Evolutionary conservation across 2,113 vertebrate genomes (phyloP).

Genomic region (Stomatorhinus ivindoensis): DNA sequence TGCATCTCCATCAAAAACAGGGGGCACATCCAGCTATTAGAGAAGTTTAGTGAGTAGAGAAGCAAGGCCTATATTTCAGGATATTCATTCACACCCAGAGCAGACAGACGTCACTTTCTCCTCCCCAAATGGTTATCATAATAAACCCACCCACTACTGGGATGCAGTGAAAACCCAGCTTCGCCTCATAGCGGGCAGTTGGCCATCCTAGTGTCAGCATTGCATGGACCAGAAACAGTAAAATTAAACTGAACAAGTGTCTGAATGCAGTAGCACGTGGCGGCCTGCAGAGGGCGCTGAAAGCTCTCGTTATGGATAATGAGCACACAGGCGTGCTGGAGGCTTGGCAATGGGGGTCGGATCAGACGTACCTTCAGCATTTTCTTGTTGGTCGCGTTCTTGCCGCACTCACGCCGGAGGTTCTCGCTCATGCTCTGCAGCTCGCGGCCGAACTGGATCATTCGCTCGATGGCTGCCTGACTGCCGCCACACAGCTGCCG

Average conservation of each 20-base stretch:
- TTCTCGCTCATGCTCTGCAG: constrained; percentile 95
- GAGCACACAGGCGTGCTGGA: not conserved
- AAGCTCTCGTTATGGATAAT: not conserved
- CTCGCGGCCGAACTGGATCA: constrained; percentile 97
- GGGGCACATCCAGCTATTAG: not conserved
- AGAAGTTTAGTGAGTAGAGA: not conserved
- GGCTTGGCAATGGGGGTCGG: not conserved
- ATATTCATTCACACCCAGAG: not conserved
- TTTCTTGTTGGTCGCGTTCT: constrained; percentile 93
- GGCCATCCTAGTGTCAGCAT: not conserved
- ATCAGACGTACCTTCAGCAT: constrained; percentile 79
- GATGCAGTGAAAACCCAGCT: not conserved
- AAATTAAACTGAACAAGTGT: not conserved
- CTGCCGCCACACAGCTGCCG: constrained; percentile 93
- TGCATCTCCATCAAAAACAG: not conserved
- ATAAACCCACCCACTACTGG: not conserved
- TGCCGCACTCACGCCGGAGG: constrained; percentile 90
- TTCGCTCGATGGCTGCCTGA: constrained; percentile 92
- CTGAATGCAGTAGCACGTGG: not conserved
- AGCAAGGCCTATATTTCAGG: not conserved
- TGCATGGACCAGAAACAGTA: not conserved
- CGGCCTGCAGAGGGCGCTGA: not conserved
- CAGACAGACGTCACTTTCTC: not conserved
- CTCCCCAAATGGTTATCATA: not conserved
- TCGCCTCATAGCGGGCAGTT: not conserved